These are phyloP conservation scores for Scaptomyza polygonia DNA, from an alignment of 2,888 invertebrate species.

Conservation along the genomic window DNA sequence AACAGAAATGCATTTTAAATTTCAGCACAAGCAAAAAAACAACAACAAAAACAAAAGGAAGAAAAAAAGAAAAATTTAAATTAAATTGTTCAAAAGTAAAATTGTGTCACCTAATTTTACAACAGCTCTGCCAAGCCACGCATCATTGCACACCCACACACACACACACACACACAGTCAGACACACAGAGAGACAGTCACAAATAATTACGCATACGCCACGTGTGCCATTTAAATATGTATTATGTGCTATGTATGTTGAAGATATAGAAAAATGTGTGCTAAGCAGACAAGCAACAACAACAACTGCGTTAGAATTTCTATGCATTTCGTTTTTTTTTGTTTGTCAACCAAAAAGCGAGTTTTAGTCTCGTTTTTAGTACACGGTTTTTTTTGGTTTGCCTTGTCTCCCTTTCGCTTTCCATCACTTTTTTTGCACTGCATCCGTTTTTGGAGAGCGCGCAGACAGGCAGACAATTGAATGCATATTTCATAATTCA, in stretches of 20 bases:
- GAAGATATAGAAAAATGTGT: constrained; percentile 28
- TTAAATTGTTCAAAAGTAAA: constrained; percentile 47
- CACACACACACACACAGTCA: background rate
- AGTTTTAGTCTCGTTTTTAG: constrained; percentile 22
- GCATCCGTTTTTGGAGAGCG: constrained; percentile 15
- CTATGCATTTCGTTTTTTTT: constrained; percentile 18
- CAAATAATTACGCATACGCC: constrained; percentile 53
- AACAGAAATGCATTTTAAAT: constrained; percentile 62
- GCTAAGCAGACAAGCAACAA: constrained; percentile 45
- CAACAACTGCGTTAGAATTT: constrained; percentile 36
- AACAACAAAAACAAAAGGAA: constrained; percentile 12
- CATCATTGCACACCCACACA: constrained; percentile 53
- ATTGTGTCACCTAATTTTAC: constrained; percentile 77
- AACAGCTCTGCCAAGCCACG: constrained; percentile 52
- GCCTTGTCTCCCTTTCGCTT: constrained; percentile 3
- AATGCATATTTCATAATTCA: constrained; percentile 79
- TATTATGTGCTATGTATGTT: background rate
- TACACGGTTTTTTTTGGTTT: background rate
- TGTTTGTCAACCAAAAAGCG: constrained; percentile 37
- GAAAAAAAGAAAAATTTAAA: constrained; percentile 17
- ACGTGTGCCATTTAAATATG: constrained; percentile 20
- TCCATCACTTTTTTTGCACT: constrained; percentile 12
- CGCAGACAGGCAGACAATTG: constrained; percentile 69
- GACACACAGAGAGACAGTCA: background rate
- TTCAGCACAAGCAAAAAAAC: constrained; percentile 10